Evolutionary conservation across 1,140 invertebrate genomes (phyloP).

Genomic region (Lasaia peninsularis): DNA sequence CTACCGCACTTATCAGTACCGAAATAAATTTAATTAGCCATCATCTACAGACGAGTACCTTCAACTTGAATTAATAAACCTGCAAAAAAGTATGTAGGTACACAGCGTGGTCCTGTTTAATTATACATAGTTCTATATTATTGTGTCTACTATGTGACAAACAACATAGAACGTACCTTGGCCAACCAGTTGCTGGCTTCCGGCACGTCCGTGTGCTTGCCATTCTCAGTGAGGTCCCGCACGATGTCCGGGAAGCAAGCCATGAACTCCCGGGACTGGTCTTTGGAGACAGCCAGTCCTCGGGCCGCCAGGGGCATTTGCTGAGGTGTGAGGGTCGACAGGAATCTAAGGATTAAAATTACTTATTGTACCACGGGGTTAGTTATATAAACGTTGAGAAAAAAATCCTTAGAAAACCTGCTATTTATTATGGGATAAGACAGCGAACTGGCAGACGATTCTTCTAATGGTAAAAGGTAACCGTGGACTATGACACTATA

Average conservation of each 20-base stretch:
- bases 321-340: conserved; percentile 74
- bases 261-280: conserved; percentile 92
- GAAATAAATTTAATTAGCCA: too few species aligned
- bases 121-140: conserved; percentile 30
- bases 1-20: too few species aligned
- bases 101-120: too few species aligned
- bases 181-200: conserved; percentile 88
- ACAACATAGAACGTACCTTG: conserved; percentile 79
- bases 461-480: too few species aligned
- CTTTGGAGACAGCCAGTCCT: conserved; percentile 82
- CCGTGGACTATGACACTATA: background rate
- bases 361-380: conserved; percentile 12
- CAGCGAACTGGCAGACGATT: too few species aligned
- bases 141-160: conserved; percentile 51
- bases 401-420: conserved; percentile 9
- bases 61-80: background rate
- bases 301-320: conserved; percentile 79
- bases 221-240: conserved; percentile 86
- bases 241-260: conserved; percentile 91
- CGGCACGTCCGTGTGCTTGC: conserved; percentile 83
- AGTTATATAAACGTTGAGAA: background rate
- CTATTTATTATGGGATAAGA: too few species aligned
- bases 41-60: too few species aligned
- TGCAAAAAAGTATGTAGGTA: background rate
- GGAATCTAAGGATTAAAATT: conserved; percentile 64